Percentiles rank a stretch among this genome's conserved stretches.
phyloP scores from a whole-genome alignment of 2,113 vertebrate genomes.

The Sminthopsis crassicaudata region DNA sequence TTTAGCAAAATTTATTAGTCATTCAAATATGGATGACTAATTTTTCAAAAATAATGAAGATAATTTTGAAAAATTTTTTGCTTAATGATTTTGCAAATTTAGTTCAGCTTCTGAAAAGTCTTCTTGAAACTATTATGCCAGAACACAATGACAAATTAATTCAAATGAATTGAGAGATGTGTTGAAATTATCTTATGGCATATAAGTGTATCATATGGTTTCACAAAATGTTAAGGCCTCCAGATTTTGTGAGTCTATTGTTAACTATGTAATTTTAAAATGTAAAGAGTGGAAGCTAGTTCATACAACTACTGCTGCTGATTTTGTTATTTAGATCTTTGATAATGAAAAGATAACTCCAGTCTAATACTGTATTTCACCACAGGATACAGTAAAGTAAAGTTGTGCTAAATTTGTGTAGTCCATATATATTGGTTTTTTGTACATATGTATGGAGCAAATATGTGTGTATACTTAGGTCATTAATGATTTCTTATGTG shows the following conservation, averaged over 20 bases:
- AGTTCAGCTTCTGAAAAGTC: neutral
- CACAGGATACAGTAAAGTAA: neutral
- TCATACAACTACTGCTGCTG: neutral
- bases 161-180: neutral
- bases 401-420: conserved; percentile 25
- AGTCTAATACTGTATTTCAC: conserved; percentile 1
- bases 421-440: neutral
- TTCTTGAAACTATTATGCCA: conserved; percentile 24
- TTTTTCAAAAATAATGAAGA: neutral
- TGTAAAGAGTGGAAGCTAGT: neutral
- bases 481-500: conserved; percentile 1
- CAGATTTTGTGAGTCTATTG: conserved; percentile 13
- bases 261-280: neutral
- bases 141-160: conserved; percentile 29
- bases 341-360: neutral
- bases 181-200: neutral
- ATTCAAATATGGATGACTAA: neutral
- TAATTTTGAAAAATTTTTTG: neutral
- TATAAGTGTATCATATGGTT: neutral
- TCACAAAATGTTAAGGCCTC: conserved; percentile 32
- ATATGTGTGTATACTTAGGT: conserved; percentile 50
- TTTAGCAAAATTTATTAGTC: neutral
- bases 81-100: neutral
- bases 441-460: conserved; percentile 15
- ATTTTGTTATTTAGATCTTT: conserved; percentile 38